Evolutionary conservation across 2,113 vertebrate species (phyloP), one percentile per base, ranked within the genome.

Genomic region (Trochalopteron elliotii): DNA sequence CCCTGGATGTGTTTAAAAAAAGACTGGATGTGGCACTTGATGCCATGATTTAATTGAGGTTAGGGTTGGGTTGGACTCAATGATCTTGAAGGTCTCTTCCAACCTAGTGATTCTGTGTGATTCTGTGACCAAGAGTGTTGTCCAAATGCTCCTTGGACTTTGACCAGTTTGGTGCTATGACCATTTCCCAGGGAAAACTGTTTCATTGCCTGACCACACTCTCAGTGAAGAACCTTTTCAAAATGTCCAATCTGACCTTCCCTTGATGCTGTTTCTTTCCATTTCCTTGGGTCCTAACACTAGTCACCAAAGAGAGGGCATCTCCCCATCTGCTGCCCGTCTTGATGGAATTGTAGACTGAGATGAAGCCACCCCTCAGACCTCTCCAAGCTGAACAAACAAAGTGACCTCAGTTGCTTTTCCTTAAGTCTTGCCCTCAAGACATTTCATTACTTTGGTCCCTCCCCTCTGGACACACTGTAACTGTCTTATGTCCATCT

Each of bases 251-350:
- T 7, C 5, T 56, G 37, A 57, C 42, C 27, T 24, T 64, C 11
- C 11, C 22, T 20, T 21, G 24, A 45, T 3, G 7, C 17, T 35
- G 14, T 16, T 64, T 86, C 28, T 7, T 40, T 71, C 42, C 6
- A 22, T 69, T 92, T 50, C 17, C 14, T 37, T 1, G 0, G 28
- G 15, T 44, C 49, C 39, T 74, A 30, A 14, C 0, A 2, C 24
- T 40, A 57, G 49, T 33, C 21, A 49, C 24, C 31, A 74, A 49
- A 33, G 35, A 74, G 22, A 80, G 2, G 4, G 21, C 15, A 44
- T 28, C 16, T 72, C 2, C 3, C 2, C 2, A 3, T 72, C n/a
- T 2, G 1, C 70, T 88, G 49, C 7, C 15, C 6, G 2, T 12
- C 3, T 11, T 57, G 18, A 42, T 33, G 6, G 59, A 77, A 18